Evolutionary conservation across 2,113 vertebrate genomes (phyloP), one percentile per base, ranked within the genome.

Genomic region (Corythaixoides concolor): DNA sequence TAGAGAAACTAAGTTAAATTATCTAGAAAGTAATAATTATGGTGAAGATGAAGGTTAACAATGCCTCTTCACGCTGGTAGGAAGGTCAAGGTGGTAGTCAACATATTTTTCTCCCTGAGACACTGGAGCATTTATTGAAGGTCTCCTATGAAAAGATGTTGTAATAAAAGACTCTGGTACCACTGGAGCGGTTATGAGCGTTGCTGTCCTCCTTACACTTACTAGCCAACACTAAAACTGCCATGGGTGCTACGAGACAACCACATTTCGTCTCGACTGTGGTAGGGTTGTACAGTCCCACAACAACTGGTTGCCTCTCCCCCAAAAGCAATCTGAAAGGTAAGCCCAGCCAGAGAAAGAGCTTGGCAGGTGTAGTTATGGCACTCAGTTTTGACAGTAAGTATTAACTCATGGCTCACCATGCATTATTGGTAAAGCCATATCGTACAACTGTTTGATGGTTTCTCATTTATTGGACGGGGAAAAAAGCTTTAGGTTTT

Each of bases 11-110:
- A 47, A 85, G 35, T 27, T 60, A 55, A 69, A 74, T 33, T 50
- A 52, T 30, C 45, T 53, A 68, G 58, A 85, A 93, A 85, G 49
- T 17, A 72, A 49, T 41, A 76, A 63, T 28, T 58, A 53, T 20
- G 50, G 59, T 43, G 58, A 93, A 91, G 67, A 93, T 22, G 66
- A 70, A 93, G 63, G 58, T 69, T 85, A 58, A 64, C 26, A 63
- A 21, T 20, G 10, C 3, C 24, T 27, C n/a, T 26, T 89, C 50
- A 69, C 0, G 0, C 37, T 45, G 24, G 8, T 27, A 32, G 3
- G 19, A 68, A 63, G 83, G 37, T 62, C 86, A 79, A 66, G 17
- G 47, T 32, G 70, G 20, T 5, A 74, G 70, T 50, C 59, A 80
- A 56, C 37, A 21, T 32, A 43, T 24, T 80, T 86, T 75, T 91